Base-by-base conservation (phyloP, 2,797 vertebrate genomes). In the Gymnoscopelus braueri region DNA sequence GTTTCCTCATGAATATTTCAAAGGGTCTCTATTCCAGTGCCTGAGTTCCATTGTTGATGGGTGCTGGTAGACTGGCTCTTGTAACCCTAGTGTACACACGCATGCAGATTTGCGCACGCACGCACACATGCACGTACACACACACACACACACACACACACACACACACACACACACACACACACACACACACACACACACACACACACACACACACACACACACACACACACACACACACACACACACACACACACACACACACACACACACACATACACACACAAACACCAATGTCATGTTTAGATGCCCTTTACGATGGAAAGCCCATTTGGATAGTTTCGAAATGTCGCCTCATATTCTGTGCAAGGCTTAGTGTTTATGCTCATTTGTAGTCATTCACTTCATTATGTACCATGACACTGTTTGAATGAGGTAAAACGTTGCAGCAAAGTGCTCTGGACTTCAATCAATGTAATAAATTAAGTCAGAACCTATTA, bases 1-100 rank as follows among this genome's bases (percentile, higher is more conserved):
- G 87, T 94, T 94, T 94, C 93, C 84, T 93, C 89, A 92, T 95
- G 78, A 87, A 94, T 95, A 90, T 93, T 95, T 94, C 85, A 94
- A 80, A 78, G 71, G 77, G 72, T 87, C 78, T 87, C 78, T 75
- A 85, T 92, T 90, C 83, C 87, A 88, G 78, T 90, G 80, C 71
- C 82, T 83, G 82, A 77, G 81, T 75, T 82, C 88, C 78, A 91
- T 94, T 94, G 91, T 94, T 82, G 82, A 74, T 63, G 75, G 60
- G 56, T 77, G 63, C 57, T 65, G 76, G 77, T 67, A 79, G 80
- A 75, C 63, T 69, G 69, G 66, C 73, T 86, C 72, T 72, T 84
- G 87, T 88, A 85, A 91, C 79, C 71, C 69, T 72, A 77, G 67
- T 54, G 52, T 67, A 72, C 49, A 59, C 3, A 5, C 54, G 60